These are phyloP conservation scores for Orycteropus afer DNA, from an alignment of 2,113 vertebrate species.

Conservation along the genomic window DNA sequence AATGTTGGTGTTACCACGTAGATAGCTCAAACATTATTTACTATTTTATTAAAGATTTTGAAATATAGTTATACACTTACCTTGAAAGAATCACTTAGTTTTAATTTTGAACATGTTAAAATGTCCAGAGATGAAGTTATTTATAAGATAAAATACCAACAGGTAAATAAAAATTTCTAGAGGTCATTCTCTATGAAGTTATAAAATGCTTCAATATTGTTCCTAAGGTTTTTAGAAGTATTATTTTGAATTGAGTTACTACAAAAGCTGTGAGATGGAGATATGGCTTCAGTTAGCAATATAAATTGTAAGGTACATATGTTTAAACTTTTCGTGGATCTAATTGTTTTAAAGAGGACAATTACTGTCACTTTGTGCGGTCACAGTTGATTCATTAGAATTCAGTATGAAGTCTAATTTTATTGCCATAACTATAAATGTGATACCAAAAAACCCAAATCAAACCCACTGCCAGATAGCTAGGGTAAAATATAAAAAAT, in stretches of 20 bases:
- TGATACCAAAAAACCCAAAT: too few species aligned
- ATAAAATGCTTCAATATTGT: background rate
- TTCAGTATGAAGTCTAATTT: constrained; percentile 27
- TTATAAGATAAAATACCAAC: constrained; percentile 90
- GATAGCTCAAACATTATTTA: constrained; percentile 85
- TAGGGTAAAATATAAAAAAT: background rate
- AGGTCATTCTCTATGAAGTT: background rate
- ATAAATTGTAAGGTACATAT: background rate
- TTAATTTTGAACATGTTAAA: constrained; percentile 77
- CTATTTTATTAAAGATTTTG: constrained; percentile 85
- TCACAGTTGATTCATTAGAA: constrained; percentile 8
- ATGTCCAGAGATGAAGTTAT: constrained; percentile 92
- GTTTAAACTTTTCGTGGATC: background rate
- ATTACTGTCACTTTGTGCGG: background rate
- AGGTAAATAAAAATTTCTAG: constrained; percentile 85
- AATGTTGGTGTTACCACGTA: constrained; percentile 86
- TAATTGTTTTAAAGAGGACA: background rate
- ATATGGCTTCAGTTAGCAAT: background rate
- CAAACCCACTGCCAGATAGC: too few species aligned
- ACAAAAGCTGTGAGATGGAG: background rate
- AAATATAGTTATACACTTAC: constrained; percentile 71
- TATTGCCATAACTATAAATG: constrained; percentile 22
- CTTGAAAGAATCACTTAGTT: background rate
- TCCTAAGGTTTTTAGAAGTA: background rate
- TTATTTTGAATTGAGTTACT: constrained; percentile 34